Evolutionary conservation across 2,797 vertebrate genomes (phyloP).

Genomic region (Cynopterus sphinx): DNA sequence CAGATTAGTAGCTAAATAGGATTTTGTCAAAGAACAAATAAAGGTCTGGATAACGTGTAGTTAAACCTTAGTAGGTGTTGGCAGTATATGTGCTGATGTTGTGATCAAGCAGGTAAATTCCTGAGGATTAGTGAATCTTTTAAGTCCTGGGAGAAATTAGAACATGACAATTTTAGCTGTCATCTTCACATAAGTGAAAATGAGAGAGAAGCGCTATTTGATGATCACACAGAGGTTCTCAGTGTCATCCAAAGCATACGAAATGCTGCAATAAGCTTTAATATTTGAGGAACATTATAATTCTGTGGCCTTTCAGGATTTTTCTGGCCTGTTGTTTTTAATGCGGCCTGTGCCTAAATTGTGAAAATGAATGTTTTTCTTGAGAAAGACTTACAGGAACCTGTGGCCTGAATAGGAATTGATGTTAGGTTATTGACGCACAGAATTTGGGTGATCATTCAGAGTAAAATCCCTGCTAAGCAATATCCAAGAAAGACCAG

Average conservation of each 20-base stretch:
- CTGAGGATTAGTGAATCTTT: background rate
- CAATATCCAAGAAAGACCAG: background rate
- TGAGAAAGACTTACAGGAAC: background rate
- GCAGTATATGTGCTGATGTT: background rate
- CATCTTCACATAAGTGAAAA: background rate
- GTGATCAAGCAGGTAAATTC: background rate
- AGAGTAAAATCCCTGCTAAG: slow-evolving; percentile 1
- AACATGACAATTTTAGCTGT: background rate
- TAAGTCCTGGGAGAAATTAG: background rate
- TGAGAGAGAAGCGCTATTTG: background rate
- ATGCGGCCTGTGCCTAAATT: background rate
- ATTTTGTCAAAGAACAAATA: slow-evolving; percentile 8
- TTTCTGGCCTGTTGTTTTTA: slow-evolving; percentile 5
- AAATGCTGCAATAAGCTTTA: background rate
- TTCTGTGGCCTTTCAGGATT: background rate
- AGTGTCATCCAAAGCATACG: background rate
- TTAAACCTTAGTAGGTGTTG: background rate
- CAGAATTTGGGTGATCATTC: background rate
- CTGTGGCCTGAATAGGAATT: background rate
- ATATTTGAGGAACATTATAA: background rate
- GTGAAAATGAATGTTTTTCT: background rate
- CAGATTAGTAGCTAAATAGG: background rate
- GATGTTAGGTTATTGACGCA: background rate
- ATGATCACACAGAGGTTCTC: background rate
- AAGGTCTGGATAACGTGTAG: background rate